A percentile compares a stretch with the other conserved stretches of the same genome.
Evolutionary conservation across 92 coral and sea anemone genomes (phyloP).

Genomic region (Porites lobata): DNA sequence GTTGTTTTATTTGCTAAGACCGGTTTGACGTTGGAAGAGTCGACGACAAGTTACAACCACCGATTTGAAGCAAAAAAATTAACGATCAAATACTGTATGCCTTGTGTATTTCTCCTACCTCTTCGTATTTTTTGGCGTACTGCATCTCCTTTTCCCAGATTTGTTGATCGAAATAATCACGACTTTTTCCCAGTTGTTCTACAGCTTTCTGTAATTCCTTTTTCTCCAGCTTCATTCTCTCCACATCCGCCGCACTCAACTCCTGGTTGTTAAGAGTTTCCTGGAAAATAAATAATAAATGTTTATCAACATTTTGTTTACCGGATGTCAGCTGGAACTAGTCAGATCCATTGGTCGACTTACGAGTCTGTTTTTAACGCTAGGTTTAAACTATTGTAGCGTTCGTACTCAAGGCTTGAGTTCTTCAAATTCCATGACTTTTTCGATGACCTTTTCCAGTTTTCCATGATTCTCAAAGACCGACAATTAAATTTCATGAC

Average conservation of each 20-base stretch:
- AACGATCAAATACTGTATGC: background rate
- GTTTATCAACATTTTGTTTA: no score
- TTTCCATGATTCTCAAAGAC: no score
- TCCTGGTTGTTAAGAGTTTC: slow-evolving; percentile 83
- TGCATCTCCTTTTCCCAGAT: slow-evolving; percentile 97
- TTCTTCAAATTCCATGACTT: no score
- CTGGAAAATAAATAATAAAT: slow-evolving; percentile 31
- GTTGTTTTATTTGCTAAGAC: no score
- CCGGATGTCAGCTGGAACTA: no score
- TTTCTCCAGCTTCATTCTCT: slow-evolving; percentile 88
- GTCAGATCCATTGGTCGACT: no score
- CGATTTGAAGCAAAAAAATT: background rate
- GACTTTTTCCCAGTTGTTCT: slow-evolving; percentile 71
- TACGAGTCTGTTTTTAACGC: no score
- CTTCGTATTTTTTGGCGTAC: slow-evolving; percentile 90
- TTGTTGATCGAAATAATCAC: slow-evolving; percentile 90
- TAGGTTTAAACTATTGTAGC: no score
- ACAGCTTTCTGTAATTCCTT: slow-evolving; percentile 76
- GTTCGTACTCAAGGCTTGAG: no score
- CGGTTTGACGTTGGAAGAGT: no score
- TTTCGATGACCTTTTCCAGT: no score
- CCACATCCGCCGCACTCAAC: slow-evolving; percentile 95
- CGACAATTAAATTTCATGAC: no score
- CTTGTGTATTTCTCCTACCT: slow-evolving; percentile 56
- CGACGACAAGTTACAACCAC: background rate